Evolutionary conservation across 2,797 vertebrate genomes (phyloP), one percentile per base, ranked within the genome.

Genomic region (Crocidura indochinensis): DNA sequence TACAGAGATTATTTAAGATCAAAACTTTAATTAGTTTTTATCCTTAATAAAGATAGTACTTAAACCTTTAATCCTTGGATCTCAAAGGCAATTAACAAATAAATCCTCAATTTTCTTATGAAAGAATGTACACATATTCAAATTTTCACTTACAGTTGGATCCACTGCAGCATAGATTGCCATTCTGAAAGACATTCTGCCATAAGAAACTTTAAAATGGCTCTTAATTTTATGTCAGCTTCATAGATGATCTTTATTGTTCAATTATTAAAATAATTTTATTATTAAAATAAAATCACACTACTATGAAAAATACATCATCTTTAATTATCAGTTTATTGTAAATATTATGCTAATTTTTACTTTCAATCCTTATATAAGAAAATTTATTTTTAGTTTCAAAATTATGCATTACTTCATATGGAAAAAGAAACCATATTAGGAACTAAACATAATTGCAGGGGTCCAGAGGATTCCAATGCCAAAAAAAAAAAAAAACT

Each of bases 11-110:
- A 94, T 91, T 93, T 88, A 76, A 95, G 95, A 96, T 95, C 95
- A 95, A 94, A 95, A 93, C 8, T 94, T 96, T 94, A 96, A 96
- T 96, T 96, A 96, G 77, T 86, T 96, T 96, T 94, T 93, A 93
- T 93, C 89, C 79, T 92, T 92, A 94, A 93, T 92, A 96, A 94
- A 84, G 85, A 93, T 82, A 92, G 74, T 81, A 91, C 81, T 95
- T 96, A 96, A 95, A 95, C 67, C 53, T 90, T 95, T 96, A 94
- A 96, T 95, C 92, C 91, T 91, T 88, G 88, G n/a, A 88, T 94
- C 87, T 94, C 44, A 84, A 93, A 96, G 83, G 56, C 94, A 97
- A 95, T 95, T 95, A 96, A 93, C 62, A 83, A 74, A 88, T 85
- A 94, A 94, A 94, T 96, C 94, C 51, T 12, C 69, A 93, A 89